Percentiles rank a stretch among this genome's conserved stretches.
These are phyloP conservation scores for Heliopora coerulea DNA, from an alignment of 92 coral and sea anemone genomes.

Conservation along the genomic window DNA sequence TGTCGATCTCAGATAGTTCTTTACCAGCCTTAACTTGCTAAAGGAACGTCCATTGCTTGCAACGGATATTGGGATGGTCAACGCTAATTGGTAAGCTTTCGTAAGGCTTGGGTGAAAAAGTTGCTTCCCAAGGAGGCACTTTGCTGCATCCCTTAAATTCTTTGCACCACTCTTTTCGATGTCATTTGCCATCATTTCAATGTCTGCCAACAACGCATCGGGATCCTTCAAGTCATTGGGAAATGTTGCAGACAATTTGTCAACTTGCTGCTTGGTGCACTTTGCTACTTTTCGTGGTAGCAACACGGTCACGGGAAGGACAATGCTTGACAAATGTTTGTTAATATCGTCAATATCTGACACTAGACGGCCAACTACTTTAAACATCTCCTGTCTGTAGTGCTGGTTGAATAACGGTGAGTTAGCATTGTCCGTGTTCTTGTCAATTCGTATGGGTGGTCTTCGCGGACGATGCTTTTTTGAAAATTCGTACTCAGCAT, in stretches of 20 bases:
- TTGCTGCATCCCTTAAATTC: constrained; percentile 6
- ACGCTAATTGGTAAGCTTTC: constrained; percentile 12
- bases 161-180: constrained; percentile 19
- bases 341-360: no score
- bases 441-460: no score
- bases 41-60: constrained; percentile 14
- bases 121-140: constrained; percentile 10
- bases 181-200: neutral
- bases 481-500: no score
- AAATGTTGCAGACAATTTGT: neutral
- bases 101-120: constrained; percentile 4
- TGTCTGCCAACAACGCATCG: neutral
- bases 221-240: constrained; percentile 2
- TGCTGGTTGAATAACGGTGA: no score
- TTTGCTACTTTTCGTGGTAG: no score
- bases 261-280: neutral
- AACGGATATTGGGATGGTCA: constrained; percentile 11
- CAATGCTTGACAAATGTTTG: no score
- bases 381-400: no score
- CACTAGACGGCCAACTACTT: no score
- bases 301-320: no score
- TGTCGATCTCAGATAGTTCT: constrained; percentile 11
- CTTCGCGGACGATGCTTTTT: no score
- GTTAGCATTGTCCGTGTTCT: no score
- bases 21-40: constrained; percentile 20